phyloP scores from a whole-genome alignment of 1,140 invertebrate genomes.

The Manduca sexta region DNA sequence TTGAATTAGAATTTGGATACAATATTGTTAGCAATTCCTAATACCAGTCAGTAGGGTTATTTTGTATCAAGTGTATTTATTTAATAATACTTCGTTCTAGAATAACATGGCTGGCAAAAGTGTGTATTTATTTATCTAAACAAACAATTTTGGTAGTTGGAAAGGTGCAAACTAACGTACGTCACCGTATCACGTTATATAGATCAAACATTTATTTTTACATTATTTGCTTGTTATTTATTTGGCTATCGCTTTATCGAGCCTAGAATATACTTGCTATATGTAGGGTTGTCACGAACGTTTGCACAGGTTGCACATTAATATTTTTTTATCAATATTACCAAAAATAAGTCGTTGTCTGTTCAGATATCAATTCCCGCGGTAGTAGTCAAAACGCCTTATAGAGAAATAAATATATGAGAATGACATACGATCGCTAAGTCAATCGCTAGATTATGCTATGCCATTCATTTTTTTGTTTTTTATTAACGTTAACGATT shows the following conservation, averaged over 20 bases:
- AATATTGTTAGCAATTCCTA: too few relatives aligned
- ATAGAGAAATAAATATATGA: too few relatives aligned
- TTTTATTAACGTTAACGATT: too few relatives aligned
- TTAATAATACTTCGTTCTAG: background rate
- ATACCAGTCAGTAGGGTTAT: background rate
- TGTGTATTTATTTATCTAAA: background rate
- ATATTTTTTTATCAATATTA: too few relatives aligned
- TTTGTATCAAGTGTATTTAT: background rate
- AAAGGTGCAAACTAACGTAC: conserved; percentile 1
- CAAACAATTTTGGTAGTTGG: background rate
- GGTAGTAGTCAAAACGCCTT: too few relatives aligned
- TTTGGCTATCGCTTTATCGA: background rate
- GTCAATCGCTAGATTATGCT: too few relatives aligned
- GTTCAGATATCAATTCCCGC: too few relatives aligned
- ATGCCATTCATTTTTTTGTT: too few relatives aligned
- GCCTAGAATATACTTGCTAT: background rate
- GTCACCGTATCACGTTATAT: conserved; percentile 1
- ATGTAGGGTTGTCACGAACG: background rate
- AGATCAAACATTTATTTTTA: conserved; percentile 8
- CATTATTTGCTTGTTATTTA: background rate
- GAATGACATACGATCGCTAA: too few relatives aligned
- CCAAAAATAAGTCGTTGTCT: too few relatives aligned
- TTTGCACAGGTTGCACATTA: too few relatives aligned
- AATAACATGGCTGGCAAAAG: background rate
- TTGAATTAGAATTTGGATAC: too few relatives aligned